Evolutionary conservation across 2,888 invertebrate species (phyloP).

Genomic region (Xylota segnis): DNA sequence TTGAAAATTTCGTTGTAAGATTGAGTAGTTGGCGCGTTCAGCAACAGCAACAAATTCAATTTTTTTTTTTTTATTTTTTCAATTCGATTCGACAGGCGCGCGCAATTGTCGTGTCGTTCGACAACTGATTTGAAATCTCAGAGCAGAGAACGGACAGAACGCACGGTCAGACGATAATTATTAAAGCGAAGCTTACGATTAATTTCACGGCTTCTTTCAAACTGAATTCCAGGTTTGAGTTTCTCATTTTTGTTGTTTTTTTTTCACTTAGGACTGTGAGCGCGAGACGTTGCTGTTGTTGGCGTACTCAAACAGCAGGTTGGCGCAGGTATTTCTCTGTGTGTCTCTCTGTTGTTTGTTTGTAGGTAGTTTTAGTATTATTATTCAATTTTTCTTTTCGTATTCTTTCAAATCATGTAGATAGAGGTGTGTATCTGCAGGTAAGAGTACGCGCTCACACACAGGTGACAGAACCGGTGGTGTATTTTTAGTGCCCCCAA

Average conservation of each 20-base stretch:
- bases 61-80: background rate
- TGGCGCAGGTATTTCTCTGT: constrained; percentile 63
- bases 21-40: constrained; percentile 48
- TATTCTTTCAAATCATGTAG: constrained; percentile 61
- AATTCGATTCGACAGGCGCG: constrained; percentile 53
- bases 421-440: constrained; percentile 57
- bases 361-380: constrained; percentile 62
- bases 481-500: constrained; percentile 9
- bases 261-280: constrained; percentile 52
- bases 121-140: constrained; percentile 62
- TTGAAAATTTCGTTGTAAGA: constrained; percentile 39
- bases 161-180: constrained; percentile 64
- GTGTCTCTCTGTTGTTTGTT: constrained; percentile 60
- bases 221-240: constrained; percentile 73
- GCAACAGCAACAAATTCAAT: background rate
- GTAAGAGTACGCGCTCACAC: constrained; percentile 1
- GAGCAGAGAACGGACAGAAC: constrained; percentile 37
- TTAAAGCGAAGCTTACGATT: constrained; percentile 74
- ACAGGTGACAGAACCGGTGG: constrained; percentile 54
- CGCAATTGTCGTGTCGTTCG: constrained; percentile 64
- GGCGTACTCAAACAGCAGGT: constrained; percentile 6
- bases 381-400: constrained; percentile 64
- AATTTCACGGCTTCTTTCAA: constrained; percentile 76
- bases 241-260: too few species aligned
- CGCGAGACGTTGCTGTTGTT: constrained; percentile 5